Conservation (phyloP, 2,113 vertebrate species). For the Pterocles gutturalis region DNA sequence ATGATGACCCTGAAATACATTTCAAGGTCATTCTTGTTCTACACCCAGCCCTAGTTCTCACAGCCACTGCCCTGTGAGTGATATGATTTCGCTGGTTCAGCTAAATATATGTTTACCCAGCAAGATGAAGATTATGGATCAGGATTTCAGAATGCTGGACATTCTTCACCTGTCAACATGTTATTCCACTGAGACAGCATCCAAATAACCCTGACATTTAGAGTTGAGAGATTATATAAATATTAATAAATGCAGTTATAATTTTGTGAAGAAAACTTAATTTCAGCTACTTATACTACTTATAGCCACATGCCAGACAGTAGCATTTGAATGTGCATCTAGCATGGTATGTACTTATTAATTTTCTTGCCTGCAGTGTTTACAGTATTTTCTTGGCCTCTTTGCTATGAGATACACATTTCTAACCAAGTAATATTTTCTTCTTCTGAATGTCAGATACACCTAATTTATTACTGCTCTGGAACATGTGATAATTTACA, state of each 20-base stretch:
- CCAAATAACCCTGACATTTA: not conserved
- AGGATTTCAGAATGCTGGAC: not conserved
- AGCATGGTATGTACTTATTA: not conserved
- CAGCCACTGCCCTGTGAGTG: not conserved
- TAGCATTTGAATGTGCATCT: not conserved
- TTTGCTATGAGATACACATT: conserved; percentile 8
- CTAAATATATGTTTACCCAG: not conserved
- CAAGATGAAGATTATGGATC: not conserved
- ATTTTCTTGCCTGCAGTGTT: conserved; percentile 29
- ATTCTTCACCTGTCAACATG: not conserved
- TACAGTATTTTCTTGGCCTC: conserved; percentile 13
- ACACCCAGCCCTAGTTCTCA: not conserved
- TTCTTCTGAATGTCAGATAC: conserved; percentile 11
- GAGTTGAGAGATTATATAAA: not conserved
- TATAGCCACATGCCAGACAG: not conserved
- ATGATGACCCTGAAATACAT: not conserved
- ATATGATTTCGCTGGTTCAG: not conserved
- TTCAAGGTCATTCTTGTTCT: not conserved
- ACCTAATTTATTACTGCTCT: not conserved
- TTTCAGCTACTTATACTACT: not conserved
- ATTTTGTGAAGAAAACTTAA: not conserved
- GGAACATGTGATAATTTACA: conserved; percentile 1
- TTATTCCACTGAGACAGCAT: not conserved
- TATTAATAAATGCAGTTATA: not conserved
- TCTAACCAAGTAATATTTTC: conserved; percentile 16